Evolutionary conservation across 2,888 invertebrate genomes (phyloP), one percentile per base, ranked within the genome.

Genomic region (Biston betularia): DNA sequence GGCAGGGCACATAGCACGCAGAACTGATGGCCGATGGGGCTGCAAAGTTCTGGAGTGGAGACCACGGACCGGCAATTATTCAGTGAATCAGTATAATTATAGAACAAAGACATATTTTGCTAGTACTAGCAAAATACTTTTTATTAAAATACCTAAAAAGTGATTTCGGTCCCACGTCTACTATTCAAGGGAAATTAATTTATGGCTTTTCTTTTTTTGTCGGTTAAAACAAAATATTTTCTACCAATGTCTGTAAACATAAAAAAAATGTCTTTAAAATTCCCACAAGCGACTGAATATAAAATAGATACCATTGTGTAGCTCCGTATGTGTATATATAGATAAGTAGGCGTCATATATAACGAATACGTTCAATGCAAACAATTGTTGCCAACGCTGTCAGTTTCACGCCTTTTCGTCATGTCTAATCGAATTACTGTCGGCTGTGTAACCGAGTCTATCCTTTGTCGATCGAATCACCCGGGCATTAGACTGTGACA

Each of bases 391-490:
- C 14, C 15, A 46, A 46, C 38, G 46, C 48, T 57, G 46, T 57
- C 35, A 57, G 57, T 57, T 57, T 62, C 69, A 77, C 78, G 75
- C 76, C 78, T 77, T 79, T 78, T 79, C 70, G 75, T 73, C 75
- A 75, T 78, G 80, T 77, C 79, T 84, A 86, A 87, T 83, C 81
- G 79, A 75, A 83, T 88, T 85, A 87, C 78, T 82, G 76, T 80
- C 82, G 84, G 80, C 79, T 82, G 80, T 79, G 77, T 81, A 79
- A 75, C 72, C 78, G 75, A 78, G 73, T 40, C 56, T 50, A 68
- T 78, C 80, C 80, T 82, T 82, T 82, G 82, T 82, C 76, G 75
- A 71, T 72, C 63, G 72, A 71, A 76, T 77, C 75, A 65, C 73
- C 48, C 75, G 77, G 72, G 72, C 83, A 77, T 69, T 77, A 74